phyloP scores from a whole-genome alignment of 1,140 invertebrate genomes.

The Plodia interpunctella region DNA sequence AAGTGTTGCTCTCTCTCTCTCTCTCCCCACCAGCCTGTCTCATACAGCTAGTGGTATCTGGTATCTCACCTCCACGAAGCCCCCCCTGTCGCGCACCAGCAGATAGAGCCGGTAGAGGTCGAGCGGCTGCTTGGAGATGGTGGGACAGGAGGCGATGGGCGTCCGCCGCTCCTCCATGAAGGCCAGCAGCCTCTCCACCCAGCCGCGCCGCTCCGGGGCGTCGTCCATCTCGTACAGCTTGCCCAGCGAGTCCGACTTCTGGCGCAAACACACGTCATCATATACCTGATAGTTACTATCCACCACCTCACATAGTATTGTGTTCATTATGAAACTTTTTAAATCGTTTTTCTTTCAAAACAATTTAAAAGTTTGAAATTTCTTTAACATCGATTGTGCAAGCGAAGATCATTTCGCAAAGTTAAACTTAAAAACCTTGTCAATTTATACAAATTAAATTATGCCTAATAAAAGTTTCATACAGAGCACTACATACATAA shows the following conservation, averaged over 20 bases:
- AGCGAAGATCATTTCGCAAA: too few species aligned
- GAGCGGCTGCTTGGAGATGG: conserved; percentile 97
- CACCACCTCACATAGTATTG: background rate
- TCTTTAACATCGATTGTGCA: too few species aligned
- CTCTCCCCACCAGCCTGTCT: too few species aligned
- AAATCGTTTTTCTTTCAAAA: too few species aligned
- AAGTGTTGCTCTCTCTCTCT: too few species aligned
- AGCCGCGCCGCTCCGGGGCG: conserved; percentile 91
- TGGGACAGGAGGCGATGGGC: conserved; percentile 95
- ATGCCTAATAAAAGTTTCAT: too few species aligned
- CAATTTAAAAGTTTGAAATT: too few species aligned
- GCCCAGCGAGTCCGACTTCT: conserved; percentile 93
- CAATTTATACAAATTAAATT: too few species aligned
- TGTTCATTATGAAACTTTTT: background rate
- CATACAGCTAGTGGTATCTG: too few species aligned
- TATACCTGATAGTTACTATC: conserved; percentile 23
- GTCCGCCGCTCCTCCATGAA: conserved; percentile 96
- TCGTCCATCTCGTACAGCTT: conserved; percentile 98
- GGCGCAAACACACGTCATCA: conserved; percentile 55
- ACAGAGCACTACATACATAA: too few species aligned
- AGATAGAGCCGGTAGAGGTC: conserved; percentile 98
- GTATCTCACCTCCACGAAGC: conserved; percentile 98
- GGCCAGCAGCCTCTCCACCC: conserved; percentile 93
- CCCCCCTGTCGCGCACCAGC: conserved; percentile 96
- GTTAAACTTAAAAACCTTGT: too few species aligned